These are phyloP conservation scores for Pelodytes ibericus DNA, from an alignment of 2,797 vertebrate species.

Conservation along the genomic window DNA sequence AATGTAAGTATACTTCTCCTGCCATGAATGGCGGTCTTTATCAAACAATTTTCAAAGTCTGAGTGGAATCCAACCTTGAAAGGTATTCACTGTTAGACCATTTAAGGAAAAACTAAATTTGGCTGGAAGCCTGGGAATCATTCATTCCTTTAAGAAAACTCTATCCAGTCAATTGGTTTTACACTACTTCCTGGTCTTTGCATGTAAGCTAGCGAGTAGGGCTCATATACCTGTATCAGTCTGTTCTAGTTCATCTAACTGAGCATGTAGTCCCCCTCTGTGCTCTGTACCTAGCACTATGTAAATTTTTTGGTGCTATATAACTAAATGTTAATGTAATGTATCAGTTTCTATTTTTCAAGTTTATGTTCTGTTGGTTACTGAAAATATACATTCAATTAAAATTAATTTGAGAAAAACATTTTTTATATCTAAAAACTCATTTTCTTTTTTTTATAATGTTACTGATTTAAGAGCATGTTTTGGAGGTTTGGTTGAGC, in stretches of 20 bases:
- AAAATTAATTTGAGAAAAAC: neutral
- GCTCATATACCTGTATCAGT: too few species aligned
- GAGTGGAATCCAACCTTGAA: constrained; percentile 30
- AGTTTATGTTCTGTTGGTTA: neutral
- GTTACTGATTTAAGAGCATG: neutral
- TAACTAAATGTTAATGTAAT: too few species aligned
- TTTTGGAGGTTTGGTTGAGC: too few species aligned
- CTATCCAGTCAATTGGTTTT: constrained; percentile 36
- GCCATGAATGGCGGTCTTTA: neutral
- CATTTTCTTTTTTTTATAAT: constrained; percentile 3
- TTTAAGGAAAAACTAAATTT: constrained; percentile 22
- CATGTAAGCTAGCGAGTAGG: too few species aligned
- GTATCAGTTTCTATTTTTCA: constrained; percentile 5
- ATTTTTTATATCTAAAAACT: neutral
- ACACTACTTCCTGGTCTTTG: constrained; percentile 24
- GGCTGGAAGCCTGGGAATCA: constrained; percentile 24
- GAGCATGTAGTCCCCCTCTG: too few species aligned
- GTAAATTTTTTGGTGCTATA: too few species aligned
- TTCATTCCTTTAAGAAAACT: constrained; percentile 23
- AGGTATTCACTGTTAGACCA: constrained; percentile 18
- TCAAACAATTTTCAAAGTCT: neutral
- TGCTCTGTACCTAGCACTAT: too few species aligned
- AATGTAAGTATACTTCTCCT: neutral
- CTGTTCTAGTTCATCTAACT: too few species aligned
- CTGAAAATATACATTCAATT: neutral